phyloP scores from a whole-genome alignment of 2,113 vertebrate species.

The Gymnorhina tibicen region DNA sequence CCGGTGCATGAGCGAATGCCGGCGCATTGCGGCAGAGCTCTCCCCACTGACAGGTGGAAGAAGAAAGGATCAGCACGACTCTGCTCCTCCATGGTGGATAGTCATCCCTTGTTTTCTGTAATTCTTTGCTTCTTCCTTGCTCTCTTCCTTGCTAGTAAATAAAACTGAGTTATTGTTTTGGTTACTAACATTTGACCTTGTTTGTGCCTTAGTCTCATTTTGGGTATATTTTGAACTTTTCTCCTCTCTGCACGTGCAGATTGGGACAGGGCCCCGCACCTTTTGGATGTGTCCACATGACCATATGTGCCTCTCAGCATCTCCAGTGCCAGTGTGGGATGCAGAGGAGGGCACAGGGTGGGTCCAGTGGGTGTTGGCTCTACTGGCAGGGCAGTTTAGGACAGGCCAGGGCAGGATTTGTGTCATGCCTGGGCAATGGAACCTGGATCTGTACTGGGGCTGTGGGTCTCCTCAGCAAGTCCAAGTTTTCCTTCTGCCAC shows the following conservation, averaged over 20 bases:
- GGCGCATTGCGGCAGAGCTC: no score
- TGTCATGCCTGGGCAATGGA: not conserved
- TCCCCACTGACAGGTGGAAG: not conserved
- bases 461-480: not conserved
- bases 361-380: not conserved
- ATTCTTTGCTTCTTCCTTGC: not conserved
- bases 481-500: not conserved
- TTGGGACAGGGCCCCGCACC: not conserved
- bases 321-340: not conserved
- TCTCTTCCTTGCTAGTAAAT: not conserved
- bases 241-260: not conserved
- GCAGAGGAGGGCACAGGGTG: not conserved
- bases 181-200: not conserved
- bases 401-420: not conserved
- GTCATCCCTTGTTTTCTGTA: not conserved
- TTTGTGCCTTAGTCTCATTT: not conserved
- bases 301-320: not conserved
- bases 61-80: not conserved
- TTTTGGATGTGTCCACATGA: fast-evolving
- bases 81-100: not conserved
- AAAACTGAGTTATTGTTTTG: not conserved
- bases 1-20: not conserved
- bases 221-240: not conserved
- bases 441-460: not conserved
- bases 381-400: not conserved